These are phyloP conservation scores for Tenthredo notha DNA, from an alignment of 2,888 invertebrate genomes.

Conservation along the genomic window DNA sequence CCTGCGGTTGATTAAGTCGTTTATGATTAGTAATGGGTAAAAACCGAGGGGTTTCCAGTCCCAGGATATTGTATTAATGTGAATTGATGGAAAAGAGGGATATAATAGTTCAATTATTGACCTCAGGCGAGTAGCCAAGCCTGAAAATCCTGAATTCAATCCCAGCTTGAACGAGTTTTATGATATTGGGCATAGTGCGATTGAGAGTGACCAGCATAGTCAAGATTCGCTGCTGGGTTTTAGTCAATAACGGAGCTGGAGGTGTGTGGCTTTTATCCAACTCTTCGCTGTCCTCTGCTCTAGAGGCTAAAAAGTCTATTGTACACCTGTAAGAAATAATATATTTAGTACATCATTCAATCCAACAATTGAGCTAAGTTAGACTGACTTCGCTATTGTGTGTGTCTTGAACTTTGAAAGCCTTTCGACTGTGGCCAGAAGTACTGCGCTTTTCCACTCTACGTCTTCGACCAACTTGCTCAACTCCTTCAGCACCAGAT, in stretches of 20 bases:
- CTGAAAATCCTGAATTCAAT: constrained; percentile 70
- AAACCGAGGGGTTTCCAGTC: neutral
- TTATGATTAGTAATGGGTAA: neutral
- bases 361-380: neutral
- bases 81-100: neutral
- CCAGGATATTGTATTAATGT: neutral
- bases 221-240: constrained; percentile 76
- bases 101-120: neutral
- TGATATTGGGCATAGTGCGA: constrained; percentile 64
- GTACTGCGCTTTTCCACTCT: constrained; percentile 66
- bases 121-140: constrained; percentile 55
- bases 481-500: constrained; percentile 65
- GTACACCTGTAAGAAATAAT: constrained; percentile 61
- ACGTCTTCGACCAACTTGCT: constrained; percentile 60
- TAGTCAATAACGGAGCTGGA: constrained; percentile 79
- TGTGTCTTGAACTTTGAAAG: constrained; percentile 61
- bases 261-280: constrained; percentile 75
- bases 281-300: constrained; percentile 64
- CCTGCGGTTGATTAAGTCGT: constrained; percentile 59
- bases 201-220: constrained; percentile 75
- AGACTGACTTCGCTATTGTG: constrained; percentile 66
- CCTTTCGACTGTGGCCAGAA: constrained; percentile 63
- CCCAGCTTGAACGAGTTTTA: constrained; percentile 63
- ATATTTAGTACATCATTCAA: neutral
- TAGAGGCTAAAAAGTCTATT: constrained; percentile 64